Percentiles rank a stretch among this genome's conserved stretches.
Evolutionary conservation across 2,888 invertebrate species (phyloP).

Genomic region (Mesoligia furuncula): DNA sequence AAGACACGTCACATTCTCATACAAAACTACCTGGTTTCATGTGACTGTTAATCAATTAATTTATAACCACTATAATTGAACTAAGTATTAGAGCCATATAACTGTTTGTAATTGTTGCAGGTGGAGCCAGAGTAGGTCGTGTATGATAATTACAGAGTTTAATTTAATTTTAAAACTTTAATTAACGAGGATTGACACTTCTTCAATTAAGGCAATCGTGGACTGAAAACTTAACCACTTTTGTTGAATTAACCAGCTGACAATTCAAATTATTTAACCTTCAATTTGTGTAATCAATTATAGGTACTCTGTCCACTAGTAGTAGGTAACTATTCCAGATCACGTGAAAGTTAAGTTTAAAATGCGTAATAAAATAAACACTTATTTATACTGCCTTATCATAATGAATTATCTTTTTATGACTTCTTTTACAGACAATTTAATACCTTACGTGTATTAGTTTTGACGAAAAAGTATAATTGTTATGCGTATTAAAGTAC

Average conservation of each 20-base stretch:
- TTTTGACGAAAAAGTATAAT: too few relatives aligned
- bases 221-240: conserved; percentile 9
- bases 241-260: not conserved
- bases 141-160: not conserved
- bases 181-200: not conserved
- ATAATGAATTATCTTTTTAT: too few relatives aligned
- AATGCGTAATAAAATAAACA: too few relatives aligned
- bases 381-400: too few relatives aligned
- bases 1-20: conserved; percentile 26
- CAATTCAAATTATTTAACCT: not conserved
- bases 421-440: too few relatives aligned
- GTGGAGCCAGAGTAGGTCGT: conserved; percentile 2
- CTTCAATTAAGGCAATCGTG: not conserved
- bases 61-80: conserved; percentile 19
- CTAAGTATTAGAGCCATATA: not conserved
- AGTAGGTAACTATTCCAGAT: too few relatives aligned
- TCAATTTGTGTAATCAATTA: conserved; percentile 6
- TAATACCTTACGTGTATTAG: too few relatives aligned
- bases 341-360: too few relatives aligned
- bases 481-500: too few relatives aligned
- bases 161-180: not conserved
- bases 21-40: conserved; percentile 10
- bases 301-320: too few relatives aligned
- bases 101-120: conserved; percentile 12
- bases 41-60: conserved; percentile 5